A percentile compares a stretch with the other conserved stretches of the same genome.
Evolutionary conservation across 2,113 vertebrate species (phyloP).

Genomic region (Melanerpes aurifrons): DNA sequence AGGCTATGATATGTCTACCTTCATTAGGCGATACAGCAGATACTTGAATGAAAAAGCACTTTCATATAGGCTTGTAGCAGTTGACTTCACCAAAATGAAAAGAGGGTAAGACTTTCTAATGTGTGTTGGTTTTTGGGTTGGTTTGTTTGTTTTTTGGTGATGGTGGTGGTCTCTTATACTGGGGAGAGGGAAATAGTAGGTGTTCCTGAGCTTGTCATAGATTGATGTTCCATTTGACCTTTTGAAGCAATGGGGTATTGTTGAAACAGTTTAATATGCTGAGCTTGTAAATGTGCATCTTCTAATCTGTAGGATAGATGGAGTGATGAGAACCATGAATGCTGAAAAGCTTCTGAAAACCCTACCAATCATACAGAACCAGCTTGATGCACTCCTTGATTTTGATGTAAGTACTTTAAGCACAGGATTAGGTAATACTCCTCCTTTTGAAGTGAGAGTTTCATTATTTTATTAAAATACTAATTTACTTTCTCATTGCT

Average conservation of each 20-base stretch:
- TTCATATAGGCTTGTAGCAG: slow-evolving; percentile 90
- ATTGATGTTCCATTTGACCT: not conserved
- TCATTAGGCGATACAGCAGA: slow-evolving; percentile 93
- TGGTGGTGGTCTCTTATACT: not conserved
- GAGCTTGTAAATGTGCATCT: not conserved
- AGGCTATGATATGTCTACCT: slow-evolving; percentile 96
- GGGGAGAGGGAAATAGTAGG: not conserved
- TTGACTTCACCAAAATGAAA: slow-evolving; percentile 97
- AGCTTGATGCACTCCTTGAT: slow-evolving; percentile 93
- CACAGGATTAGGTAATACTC: not conserved
- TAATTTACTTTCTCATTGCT: slow-evolving; percentile 51
- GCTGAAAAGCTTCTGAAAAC: slow-evolving; percentile 93
- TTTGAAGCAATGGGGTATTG: not conserved
- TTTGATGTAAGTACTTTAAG: slow-evolving; percentile 85
- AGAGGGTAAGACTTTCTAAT: slow-evolving; percentile 81
- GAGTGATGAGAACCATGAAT: slow-evolving; percentile 94
- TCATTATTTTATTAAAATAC: slow-evolving; percentile 13
- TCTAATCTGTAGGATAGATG: slow-evolving; percentile 79
- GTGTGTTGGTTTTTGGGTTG: not conserved
- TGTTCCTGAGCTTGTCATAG: not conserved
- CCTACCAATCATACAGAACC: slow-evolving; percentile 93
- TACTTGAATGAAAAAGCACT: slow-evolving; percentile 98
- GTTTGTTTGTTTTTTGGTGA: not conserved
- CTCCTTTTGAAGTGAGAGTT: not conserved
- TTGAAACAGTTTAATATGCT: not conserved